Percentiles rank a stretch among this genome's conserved stretches.
These are phyloP conservation scores for Scarus forsteni DNA, from an alignment of 2,797 vertebrate species.

Conservation along the genomic window DNA sequence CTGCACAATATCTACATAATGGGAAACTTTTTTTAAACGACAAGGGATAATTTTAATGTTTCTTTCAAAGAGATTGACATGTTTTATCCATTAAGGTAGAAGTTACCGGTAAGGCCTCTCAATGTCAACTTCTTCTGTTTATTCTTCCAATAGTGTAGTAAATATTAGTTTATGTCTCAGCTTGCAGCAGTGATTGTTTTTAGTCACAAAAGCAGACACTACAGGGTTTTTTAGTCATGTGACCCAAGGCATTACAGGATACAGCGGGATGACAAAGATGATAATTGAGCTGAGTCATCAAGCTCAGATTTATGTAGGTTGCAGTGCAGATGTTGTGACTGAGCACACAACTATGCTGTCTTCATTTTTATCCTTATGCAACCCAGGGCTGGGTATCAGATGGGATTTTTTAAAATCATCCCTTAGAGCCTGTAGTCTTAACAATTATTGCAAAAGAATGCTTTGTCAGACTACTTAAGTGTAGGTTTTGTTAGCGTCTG, in stretches of 20 bases:
- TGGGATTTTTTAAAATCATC: conserved; percentile 6
- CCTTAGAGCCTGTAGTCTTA: conserved; percentile 26
- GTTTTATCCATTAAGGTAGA: too few relatives aligned
- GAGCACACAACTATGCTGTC: conserved; percentile 10
- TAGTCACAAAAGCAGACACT: conserved; percentile 30
- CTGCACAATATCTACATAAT: too few relatives aligned
- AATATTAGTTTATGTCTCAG: background rate
- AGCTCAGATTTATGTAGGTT: conserved; percentile 35
- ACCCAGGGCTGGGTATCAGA: conserved; percentile 31
- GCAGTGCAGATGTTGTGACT: conserved; percentile 40
- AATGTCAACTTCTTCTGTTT: too few relatives aligned
- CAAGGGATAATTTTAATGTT: too few relatives aligned
- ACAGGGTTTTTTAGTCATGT: conserved; percentile 33
- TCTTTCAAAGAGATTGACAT: too few relatives aligned
- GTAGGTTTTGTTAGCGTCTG: conserved; percentile 58
- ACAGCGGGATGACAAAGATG: conserved; percentile 38
- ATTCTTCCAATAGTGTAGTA: too few relatives aligned
- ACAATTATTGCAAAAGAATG: conserved; percentile 33
- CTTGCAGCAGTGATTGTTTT: background rate
- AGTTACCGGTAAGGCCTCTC: too few relatives aligned
- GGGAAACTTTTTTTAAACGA: too few relatives aligned
- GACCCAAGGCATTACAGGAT: conserved; percentile 33
- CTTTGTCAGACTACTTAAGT: conserved; percentile 22
- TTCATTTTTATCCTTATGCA: conserved; percentile 33
- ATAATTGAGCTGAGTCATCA: conserved; percentile 61